Evolutionary conservation across 2,113 vertebrate genomes (phyloP), one percentile per base, ranked within the genome.

Genomic region (Paracanthobrama guichenoti): DNA sequence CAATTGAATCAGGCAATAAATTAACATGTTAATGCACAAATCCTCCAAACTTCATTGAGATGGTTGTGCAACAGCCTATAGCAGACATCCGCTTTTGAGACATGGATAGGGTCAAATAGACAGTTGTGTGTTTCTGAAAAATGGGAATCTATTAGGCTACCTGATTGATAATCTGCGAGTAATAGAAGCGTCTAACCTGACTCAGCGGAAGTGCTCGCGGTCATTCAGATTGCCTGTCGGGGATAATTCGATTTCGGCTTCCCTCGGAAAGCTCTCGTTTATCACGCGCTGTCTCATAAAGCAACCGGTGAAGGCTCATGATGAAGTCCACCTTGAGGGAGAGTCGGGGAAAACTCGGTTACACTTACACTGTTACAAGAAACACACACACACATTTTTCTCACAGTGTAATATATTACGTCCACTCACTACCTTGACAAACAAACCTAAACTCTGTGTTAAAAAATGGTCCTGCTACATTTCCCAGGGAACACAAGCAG

Each of bases 231-330:
- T 73, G 71, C 71, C 13, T 48, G 42, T 26, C 71, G 3, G 71
- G 13, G 48, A 18, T 79, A 20, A 79, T 79, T 44, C 44, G 76
- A 60, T 79, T 79, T 44, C 53, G 10, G 13, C 53, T 75, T 75
- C n/a, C 44, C 26, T 31, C 1, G 4, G 73, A 75, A 35, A 60
- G 35, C 55, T 22, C 76, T 59, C 76, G 22, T 60, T 79, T 60
- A 79, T 79, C 76, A 59, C 0, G 1, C 20, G 7, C 28, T 79
- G 16, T 42, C 76, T 79, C 55, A 79, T 79, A 57, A 60, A 79
- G 50, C 74, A 76, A 31, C 44, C 16, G 26, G 8, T 20, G 73
- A 24, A 48, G 48, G 48, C 74, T 35, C 26, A 35, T 42, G 46
- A 76, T 53, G 31, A 24, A 60, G 55, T 44, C 35, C 55, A 42